Base-by-base conservation (phyloP, 1,140 invertebrate species). In the Aphaenogaster ashmeadi region DNA sequence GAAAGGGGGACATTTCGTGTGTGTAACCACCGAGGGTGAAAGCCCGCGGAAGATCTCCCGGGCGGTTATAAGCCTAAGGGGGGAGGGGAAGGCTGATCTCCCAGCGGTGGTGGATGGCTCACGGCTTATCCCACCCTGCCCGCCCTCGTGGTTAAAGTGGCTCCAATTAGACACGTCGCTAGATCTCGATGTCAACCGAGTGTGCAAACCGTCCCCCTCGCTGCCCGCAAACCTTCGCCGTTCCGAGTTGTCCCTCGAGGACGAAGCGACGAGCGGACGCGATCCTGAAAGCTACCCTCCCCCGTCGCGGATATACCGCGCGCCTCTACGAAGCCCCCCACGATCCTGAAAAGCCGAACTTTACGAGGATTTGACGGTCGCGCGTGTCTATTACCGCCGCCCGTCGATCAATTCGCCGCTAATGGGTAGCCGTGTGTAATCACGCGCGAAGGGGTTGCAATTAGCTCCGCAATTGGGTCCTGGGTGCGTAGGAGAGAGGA, bases 151-250 rank as follows among this genome's bases (percentile, higher is more conserved):
- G 91, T 93, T 95, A 94, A 95, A 95, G 91, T 94, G 93, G 91
- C 92, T 92, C 92, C 94, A 95, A 95, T 95, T 95, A 95, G 94
- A 95, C 94, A 94, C 93, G 94, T 95, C 92, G 94, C 92, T 92
- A 93, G 94, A 95, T 95, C 93, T 94, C 94, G 92, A 93, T 92
- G 93, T 94, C 91, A 89, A 93, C 91, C 89, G 88, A 62, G 78
- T 88, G 52, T 87, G 86, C 86, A 81, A 79, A 64, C 67, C 74
- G 21, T 54, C 44, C n/a, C 62, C 41, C 83, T 56, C 36, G 13
- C 38, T 36, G 13, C 38, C 44, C 36, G 3, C 64, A 6, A 41
- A 62, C 58, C 74, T 47, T 33, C 50, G 6, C 21, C 50, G 18
- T 44, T 50, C 21, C 38, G 66, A 84, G 54, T 38, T 60, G 41